phyloP scores from a whole-genome alignment of 2,888 invertebrate genomes.

The Macroteleia sp. region DNA sequence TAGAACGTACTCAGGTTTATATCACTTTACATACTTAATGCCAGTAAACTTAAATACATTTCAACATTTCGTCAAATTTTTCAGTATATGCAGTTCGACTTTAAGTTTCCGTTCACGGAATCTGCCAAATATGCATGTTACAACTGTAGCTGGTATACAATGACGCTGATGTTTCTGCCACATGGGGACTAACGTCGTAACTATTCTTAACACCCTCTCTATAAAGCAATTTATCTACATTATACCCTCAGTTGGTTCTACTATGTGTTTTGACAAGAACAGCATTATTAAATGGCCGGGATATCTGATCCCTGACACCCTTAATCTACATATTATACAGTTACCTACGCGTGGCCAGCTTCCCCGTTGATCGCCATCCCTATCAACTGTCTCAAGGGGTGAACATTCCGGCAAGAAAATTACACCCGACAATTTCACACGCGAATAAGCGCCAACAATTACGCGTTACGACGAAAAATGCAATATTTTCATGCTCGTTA shows the following conservation, averaged over 20 bases:
- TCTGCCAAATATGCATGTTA: constrained; percentile 72
- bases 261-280: constrained; percentile 84
- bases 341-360: constrained; percentile 77
- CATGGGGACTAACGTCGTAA: constrained; percentile 19
- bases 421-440: constrained; percentile 53
- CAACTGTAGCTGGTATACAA: constrained; percentile 66
- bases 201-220: constrained; percentile 70
- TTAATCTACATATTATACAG: constrained; percentile 83
- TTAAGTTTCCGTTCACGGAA: too few relatives aligned
- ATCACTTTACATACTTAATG: too few relatives aligned
- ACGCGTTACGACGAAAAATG: constrained; percentile 32
- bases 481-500: constrained; percentile 34
- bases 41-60: too few relatives aligned
- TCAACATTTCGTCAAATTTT: too few relatives aligned
- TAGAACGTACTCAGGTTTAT: too few relatives aligned
- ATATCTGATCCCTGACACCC: constrained; percentile 83
- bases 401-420: constrained; percentile 53
- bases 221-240: constrained; percentile 83
- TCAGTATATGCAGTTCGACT: too few relatives aligned
- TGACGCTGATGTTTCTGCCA: constrained; percentile 16
- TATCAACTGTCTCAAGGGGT: constrained; percentile 52
- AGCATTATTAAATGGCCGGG: constrained; percentile 83
- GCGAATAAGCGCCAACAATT: constrained; percentile 42
- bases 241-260: constrained; percentile 82
- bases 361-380: constrained; percentile 67